These are phyloP conservation scores for Diplodus sargus DNA, from an alignment of 2,797 vertebrate species.

Conservation along the genomic window DNA sequence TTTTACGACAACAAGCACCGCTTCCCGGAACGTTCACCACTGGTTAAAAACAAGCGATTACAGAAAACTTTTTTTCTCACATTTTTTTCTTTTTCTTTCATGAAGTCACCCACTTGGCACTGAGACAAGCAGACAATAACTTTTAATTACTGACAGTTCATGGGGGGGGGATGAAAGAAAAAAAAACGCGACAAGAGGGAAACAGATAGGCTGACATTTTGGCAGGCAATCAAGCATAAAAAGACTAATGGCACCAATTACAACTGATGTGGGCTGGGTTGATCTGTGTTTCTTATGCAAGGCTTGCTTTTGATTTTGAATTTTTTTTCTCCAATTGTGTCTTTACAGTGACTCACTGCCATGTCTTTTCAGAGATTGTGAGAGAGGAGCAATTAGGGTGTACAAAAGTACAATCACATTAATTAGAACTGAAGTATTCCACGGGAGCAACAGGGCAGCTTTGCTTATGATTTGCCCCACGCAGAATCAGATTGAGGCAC, in stretches of 20 bases:
- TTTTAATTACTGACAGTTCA: conserved; percentile 70
- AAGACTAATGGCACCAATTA: conserved; percentile 81
- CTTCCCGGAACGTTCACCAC: conserved; percentile 19
- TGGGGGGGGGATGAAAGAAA: conserved; percentile 11
- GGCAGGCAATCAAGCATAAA: conserved; percentile 76
- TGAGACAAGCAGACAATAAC: conserved; percentile 62
- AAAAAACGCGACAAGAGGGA: conserved; percentile 29
- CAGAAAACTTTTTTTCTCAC: not conserved
- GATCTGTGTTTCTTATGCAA: conserved; percentile 65
- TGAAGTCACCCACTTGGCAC: conserved; percentile 34
- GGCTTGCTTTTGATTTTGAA: conserved; percentile 40
- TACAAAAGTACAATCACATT: conserved; percentile 30
- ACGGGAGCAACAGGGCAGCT: not conserved
- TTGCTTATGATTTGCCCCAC: not conserved
- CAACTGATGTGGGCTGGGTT: conserved; percentile 68
- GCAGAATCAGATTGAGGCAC: not conserved
- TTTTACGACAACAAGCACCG: not conserved
- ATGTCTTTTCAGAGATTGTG: conserved; percentile 9
- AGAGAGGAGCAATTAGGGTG: conserved; percentile 14
- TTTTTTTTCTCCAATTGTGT: conserved; percentile 20
- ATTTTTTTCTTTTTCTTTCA: conserved; percentile 13
- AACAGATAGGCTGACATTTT: conserved; percentile 75
- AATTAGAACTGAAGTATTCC: conserved; percentile 10
- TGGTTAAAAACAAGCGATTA: conserved; percentile 26
- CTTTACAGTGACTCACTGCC: conserved; percentile 44